phyloP scores from a whole-genome alignment of 2,888 invertebrate genomes.

The Pachymerium ferrugineum region DNA sequence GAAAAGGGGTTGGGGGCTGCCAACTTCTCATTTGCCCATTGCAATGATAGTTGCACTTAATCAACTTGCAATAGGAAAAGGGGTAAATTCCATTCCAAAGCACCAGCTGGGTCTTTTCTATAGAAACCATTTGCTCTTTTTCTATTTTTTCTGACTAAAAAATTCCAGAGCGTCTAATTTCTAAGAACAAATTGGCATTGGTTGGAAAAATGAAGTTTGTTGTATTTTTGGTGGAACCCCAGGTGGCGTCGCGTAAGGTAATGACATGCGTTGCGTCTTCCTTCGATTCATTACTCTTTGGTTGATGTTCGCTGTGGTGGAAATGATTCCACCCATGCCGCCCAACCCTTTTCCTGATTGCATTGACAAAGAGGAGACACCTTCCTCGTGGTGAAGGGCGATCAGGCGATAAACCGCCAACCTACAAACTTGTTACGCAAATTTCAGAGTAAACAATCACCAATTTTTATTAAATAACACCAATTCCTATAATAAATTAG shows the following conservation, averaged over 20 bases:
- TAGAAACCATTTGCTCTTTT: neutral
- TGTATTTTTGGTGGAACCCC: neutral
- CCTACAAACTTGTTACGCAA: neutral
- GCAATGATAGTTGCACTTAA: conserved; percentile 15
- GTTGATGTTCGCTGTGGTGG: conserved; percentile 21
- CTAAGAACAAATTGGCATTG: neutral
- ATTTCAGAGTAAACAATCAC: neutral
- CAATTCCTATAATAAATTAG: too few species aligned
- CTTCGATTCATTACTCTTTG: conserved; percentile 24
- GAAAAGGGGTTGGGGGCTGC: conserved; percentile 18
- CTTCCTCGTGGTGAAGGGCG: conserved; percentile 13
- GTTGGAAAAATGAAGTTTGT: neutral
- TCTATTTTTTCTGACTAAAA: neutral
- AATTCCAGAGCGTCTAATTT: neutral
- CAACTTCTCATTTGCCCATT: conserved; percentile 27
- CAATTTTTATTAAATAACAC: neutral
- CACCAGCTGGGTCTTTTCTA: neutral
- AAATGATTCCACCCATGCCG: conserved; percentile 27
- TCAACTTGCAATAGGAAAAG: conserved; percentile 25
- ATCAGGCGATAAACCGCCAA: conserved; percentile 5
- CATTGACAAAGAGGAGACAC: conserved; percentile 11
- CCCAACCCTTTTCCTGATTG: conserved; percentile 27
- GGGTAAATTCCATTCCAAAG: conserved; percentile 9
- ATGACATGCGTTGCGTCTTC: conserved; percentile 22
- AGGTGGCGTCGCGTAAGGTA: conserved; percentile 9